phyloP scores from a whole-genome alignment of 2,797 vertebrate species.

The Poecilia picta region DNA sequence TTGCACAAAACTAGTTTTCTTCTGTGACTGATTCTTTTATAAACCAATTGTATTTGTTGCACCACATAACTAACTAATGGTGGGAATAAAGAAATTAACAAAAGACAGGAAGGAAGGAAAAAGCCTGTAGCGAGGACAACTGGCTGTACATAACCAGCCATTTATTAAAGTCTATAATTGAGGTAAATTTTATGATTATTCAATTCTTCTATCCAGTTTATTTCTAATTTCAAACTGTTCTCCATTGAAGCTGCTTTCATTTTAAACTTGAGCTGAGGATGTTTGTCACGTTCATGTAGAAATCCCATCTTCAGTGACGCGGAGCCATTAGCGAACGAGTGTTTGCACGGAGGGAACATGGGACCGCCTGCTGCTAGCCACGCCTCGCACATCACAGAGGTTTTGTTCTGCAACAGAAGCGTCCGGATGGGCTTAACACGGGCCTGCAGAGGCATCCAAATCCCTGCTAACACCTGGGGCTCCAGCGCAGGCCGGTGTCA shows the following conservation, averaged over 20 bases:
- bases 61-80: conserved; percentile 80
- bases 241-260: background rate
- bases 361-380: conserved; percentile 23
- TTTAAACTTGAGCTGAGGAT: background rate
- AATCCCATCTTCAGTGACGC: background rate
- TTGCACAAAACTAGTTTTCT: conserved; percentile 93
- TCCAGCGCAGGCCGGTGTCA: conserved; percentile 37
- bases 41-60: conserved; percentile 92
- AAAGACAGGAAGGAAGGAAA: background rate
- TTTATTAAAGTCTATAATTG: background rate
- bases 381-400: conserved; percentile 35
- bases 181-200: background rate
- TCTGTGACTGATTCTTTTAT: conserved; percentile 96
- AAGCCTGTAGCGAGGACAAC: no score
- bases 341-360: conserved; percentile 6
- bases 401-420: conserved; percentile 52
- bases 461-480: conserved; percentile 33
- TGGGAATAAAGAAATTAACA: background rate
- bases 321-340: conserved; percentile 23
- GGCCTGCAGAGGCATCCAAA: conserved; percentile 49
- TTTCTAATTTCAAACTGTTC: background rate
- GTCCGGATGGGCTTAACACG: conserved; percentile 42
- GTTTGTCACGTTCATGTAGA: background rate
- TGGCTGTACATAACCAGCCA: background rate
- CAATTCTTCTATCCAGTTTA: background rate